phyloP scores from a whole-genome alignment of 2,888 invertebrate genomes.

The Drosophila rubida region DNA sequence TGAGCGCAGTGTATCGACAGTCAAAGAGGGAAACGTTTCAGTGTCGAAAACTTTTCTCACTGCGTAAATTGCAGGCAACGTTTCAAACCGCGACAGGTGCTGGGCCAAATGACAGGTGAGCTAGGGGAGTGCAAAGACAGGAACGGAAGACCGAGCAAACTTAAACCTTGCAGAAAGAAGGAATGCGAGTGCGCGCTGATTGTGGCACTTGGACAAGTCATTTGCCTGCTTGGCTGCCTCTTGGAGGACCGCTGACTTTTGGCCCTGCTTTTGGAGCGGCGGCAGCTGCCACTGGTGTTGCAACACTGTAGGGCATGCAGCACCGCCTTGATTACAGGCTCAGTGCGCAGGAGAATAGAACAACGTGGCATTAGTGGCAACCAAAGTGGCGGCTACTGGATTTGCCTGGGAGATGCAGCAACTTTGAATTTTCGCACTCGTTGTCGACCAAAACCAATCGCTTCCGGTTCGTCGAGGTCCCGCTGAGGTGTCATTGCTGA shows the following conservation, averaged over 20 bases:
- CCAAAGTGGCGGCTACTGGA: conserved; percentile 51
- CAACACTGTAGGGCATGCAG: conserved; percentile 11
- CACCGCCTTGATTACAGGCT: conserved; percentile 18
- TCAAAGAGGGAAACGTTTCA: not conserved
- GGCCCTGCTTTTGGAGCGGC: conserved; percentile 14
- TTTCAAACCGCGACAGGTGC: conserved; percentile 24
- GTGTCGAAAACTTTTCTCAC: conserved; percentile 30
- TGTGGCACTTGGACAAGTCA: conserved; percentile 44
- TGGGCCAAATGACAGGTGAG: conserved; percentile 16
- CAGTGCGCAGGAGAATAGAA: conserved; percentile 25
- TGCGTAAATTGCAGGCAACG: conserved; percentile 35
- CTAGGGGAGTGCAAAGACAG: not conserved
- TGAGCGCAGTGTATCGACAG: conserved; percentile 1
- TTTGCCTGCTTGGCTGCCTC: conserved; percentile 21
- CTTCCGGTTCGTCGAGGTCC: conserved; percentile 42
- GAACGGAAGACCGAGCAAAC: conserved; percentile 8
- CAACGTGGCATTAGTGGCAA: conserved; percentile 41
- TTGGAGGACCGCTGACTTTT: conserved; percentile 36
- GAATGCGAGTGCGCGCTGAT: conserved; percentile 14
- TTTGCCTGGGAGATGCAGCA: conserved; percentile 29
- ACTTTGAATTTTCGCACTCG: conserved; percentile 55
- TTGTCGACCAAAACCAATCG: conserved; percentile 38
- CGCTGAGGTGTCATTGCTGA: conserved; percentile 48
- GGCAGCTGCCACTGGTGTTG: not conserved
- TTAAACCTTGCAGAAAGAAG: conserved; percentile 18